Base-by-base conservation (phyloP, 23 tunicate genomes). In the Phallusia fumigata region DNA sequence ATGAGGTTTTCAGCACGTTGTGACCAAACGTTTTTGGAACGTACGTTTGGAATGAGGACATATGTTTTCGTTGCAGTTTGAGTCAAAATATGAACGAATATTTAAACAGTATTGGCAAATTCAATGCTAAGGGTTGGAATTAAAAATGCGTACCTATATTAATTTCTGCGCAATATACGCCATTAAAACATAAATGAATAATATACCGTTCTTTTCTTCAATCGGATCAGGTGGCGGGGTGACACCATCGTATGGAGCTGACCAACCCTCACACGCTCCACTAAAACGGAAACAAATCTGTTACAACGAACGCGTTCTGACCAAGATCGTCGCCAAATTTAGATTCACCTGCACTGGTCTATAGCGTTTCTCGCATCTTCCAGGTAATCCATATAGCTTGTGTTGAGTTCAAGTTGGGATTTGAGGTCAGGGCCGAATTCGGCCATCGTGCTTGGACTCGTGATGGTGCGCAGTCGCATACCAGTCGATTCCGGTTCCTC, bases 361-460 rank as follows among this genome's bases (percentile, higher is more conserved):
- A 94, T 89, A 77, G 75, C 73, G 35, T 35, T 26, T 65, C 85
- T 89, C 2, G 93, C 93, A 53, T 89, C 88, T 89, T 94, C 98
- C 34, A 94, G 51, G 74, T 94, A 94, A 80, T 94, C 98, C 98
- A 94, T 94, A 73, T 94, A 94, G 50, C 93, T 88, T 22, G 98
- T 94, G 84, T 76, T 75, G 31, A 94, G 78, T 21, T 82, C 79
- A 64, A 89, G 74, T 33, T 89, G 98, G 30, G 98, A 94, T 21
- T 78, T 73, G 28, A 86, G 83, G 53, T 94, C 98, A 19, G 90
- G 90, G n/a, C 94, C 98, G 34, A 94, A 89, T 64, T 94, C 98
- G 22, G 94, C 98, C 98, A 89, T 89, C 65, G 98, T 94, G 64
- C 53, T 82, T 22, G 88, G 88, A 50, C 84, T 83, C 24, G 88